Conservation (phyloP, 2,888 invertebrate species). For the Capitulum mitella region DNA sequence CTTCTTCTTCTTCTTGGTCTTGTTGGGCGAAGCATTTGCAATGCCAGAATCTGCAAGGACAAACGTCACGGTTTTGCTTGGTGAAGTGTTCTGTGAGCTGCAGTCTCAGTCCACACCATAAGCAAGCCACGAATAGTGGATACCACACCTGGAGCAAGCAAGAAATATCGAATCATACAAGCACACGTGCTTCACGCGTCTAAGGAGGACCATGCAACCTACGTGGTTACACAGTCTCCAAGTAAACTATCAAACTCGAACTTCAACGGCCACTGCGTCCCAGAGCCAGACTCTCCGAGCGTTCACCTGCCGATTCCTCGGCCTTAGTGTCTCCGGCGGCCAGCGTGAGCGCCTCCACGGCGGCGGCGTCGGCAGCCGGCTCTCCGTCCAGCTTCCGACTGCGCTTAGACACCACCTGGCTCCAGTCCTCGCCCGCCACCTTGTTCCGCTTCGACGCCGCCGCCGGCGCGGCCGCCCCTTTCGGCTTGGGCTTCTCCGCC, state of each 20-base stretch:
- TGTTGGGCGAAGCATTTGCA: not conserved
- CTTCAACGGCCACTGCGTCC: too few relatives aligned
- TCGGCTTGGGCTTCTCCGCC: not conserved
- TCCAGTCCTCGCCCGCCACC: not conserved
- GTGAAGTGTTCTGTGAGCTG: too few relatives aligned
- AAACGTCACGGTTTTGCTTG: too few relatives aligned
- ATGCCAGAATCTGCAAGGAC: conserved; percentile 14
- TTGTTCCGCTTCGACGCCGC: not conserved
- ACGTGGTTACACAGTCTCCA: too few relatives aligned
- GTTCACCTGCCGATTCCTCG: conserved; percentile 11
- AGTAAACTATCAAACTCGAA: too few relatives aligned
- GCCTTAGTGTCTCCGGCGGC: not conserved
- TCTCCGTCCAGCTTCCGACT: not conserved
- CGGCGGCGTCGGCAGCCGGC: not conserved
- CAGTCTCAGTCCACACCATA: too few relatives aligned
- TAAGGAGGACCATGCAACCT: too few relatives aligned
- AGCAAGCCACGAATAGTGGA: too few relatives aligned
- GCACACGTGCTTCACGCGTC: too few relatives aligned
- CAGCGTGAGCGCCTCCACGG: conserved; percentile 3
- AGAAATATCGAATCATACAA: too few relatives aligned
- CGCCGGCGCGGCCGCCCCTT: not conserved
- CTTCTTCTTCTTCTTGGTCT: conserved; percentile 20
- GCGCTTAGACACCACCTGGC: not conserved
- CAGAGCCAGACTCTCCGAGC: too few relatives aligned
- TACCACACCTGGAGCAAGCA: too few relatives aligned